Conservation (phyloP, 2,797 vertebrate genomes). For the Myotis findleyi region DNA sequence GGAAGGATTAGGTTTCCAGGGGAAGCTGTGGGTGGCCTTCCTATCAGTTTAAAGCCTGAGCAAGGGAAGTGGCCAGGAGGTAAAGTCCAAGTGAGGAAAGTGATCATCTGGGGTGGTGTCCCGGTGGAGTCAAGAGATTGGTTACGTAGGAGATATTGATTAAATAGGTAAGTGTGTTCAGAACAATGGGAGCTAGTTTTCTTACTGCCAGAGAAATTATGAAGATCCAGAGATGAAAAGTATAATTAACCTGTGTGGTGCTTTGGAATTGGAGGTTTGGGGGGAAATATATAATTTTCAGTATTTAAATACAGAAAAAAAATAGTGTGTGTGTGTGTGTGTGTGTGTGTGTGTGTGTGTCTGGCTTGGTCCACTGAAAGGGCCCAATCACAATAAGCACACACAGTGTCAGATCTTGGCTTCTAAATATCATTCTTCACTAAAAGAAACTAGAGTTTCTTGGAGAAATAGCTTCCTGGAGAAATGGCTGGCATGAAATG, state of each 20-base stretch:
- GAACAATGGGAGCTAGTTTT: neutral
- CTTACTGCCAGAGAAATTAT: neutral
- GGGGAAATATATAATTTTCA: neutral
- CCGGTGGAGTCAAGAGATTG: neutral
- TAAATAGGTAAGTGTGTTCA: neutral
- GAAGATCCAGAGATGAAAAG: neutral
- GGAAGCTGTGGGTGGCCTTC: neutral
- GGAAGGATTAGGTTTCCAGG: neutral
- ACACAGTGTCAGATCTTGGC: neutral
- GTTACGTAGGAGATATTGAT: neutral
- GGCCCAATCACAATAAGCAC: neutral
- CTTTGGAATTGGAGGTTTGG: neutral
- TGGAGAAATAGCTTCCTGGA: neutral
- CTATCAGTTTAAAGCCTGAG: neutral
- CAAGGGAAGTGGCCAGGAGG: neutral
- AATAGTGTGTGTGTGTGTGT: neutral
- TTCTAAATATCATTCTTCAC: neutral
- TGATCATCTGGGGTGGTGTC: no score
- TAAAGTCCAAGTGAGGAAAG: neutral
- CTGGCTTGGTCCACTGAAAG: neutral
- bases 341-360: neutral
- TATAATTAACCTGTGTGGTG: neutral
- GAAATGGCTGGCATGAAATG: slow-evolving; percentile 5
- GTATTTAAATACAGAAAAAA: neutral
- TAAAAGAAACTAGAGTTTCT: neutral